These are phyloP conservation scores for Gryon sp. DNA, from an alignment of 1,140 invertebrate genomes.

Conservation along the genomic window DNA sequence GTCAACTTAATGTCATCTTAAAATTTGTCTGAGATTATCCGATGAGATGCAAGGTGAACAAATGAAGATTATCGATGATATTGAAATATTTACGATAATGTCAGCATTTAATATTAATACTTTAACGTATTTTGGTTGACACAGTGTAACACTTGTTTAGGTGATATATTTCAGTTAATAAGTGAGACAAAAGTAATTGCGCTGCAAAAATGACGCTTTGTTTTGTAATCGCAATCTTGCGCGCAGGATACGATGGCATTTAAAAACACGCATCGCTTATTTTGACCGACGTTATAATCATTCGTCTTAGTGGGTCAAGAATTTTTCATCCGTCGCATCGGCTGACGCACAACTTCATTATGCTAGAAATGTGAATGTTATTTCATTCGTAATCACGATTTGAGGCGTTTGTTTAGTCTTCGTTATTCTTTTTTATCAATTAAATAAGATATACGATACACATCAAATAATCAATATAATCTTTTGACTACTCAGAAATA, in stretches of 20 bases:
- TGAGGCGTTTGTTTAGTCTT: too few species aligned
- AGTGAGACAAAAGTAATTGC: background rate
- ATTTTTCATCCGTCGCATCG: slow-evolving; percentile 33
- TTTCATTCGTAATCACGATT: slow-evolving; percentile 1
- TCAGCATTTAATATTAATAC: background rate
- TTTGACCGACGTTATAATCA: slow-evolving; percentile 53
- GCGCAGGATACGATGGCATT: slow-evolving; percentile 39
- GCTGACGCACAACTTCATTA: slow-evolving; percentile 6
- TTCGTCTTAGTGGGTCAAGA: slow-evolving; percentile 57
- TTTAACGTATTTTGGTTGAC: too few species aligned
- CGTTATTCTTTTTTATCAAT: too few species aligned
- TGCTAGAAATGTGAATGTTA: slow-evolving; percentile 5
- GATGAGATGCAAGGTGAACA: background rate
- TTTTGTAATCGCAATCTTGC: slow-evolving; percentile 29
- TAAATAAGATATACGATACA: too few species aligned
- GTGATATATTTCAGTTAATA: slow-evolving; percentile 21
- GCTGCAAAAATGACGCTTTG: slow-evolving; percentile 23
- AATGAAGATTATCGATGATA: background rate
- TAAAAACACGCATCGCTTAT: slow-evolving; percentile 52
- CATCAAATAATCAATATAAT: too few species aligned
- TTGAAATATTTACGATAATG: background rate
- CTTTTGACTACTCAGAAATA: too few species aligned
- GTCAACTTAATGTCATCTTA: slow-evolving; percentile 6
- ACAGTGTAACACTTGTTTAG: slow-evolving; percentile 1
- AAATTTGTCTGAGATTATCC: slow-evolving; percentile 14